Evolutionary conservation across 2,113 vertebrate species (phyloP), one percentile per base, ranked within the genome.

Genomic region (Cryptomyrus ogoouensis): DNA sequence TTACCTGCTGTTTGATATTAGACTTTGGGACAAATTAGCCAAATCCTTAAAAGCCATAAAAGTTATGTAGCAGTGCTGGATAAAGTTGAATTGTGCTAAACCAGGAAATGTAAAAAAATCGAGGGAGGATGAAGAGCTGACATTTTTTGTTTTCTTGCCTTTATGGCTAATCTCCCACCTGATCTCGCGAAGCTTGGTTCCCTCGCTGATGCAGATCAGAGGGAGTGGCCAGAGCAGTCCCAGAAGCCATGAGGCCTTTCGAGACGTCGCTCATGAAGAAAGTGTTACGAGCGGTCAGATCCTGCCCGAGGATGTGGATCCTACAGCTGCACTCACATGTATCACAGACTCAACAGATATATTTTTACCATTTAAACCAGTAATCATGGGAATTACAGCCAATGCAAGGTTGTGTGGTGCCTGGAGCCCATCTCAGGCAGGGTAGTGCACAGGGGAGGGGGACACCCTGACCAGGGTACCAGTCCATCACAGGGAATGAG

Each of bases 151-250:
- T 39, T 39, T 39, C 15, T 31, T 39, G 35, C 35, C 15, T 77
- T 77, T 17, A 77, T 39, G 70, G 13, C 70, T 17, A 15, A 74
- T 74, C 13, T 35, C n/a, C 3, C 31, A 74, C 92, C 91, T 91
- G 56, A 93, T 92, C 89, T 93, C 91, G 88, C 91, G 91, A 42
- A 74, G 27, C 92, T 91, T 87, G 13, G 91, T 91, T 19, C 89
- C 88, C 85, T 93, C 92, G 17, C 92, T 92, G 83, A 93, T 12
- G 39, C 10, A 47, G 21, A 85, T 85, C 46, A 49, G 46, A 27
- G 42, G 42, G 46, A 85, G 42, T 8, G 46, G 4, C 46, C 42
- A 27, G 15, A 47, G 70, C 4, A 77, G 35, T 42, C 70, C 31
- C 13, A 77, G 31, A 85, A 47, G 46, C 83, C 83, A 47, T 0